Evolutionary conservation across 1,140 invertebrate species (phyloP).

Genomic region (Bombus waltoni): DNA sequence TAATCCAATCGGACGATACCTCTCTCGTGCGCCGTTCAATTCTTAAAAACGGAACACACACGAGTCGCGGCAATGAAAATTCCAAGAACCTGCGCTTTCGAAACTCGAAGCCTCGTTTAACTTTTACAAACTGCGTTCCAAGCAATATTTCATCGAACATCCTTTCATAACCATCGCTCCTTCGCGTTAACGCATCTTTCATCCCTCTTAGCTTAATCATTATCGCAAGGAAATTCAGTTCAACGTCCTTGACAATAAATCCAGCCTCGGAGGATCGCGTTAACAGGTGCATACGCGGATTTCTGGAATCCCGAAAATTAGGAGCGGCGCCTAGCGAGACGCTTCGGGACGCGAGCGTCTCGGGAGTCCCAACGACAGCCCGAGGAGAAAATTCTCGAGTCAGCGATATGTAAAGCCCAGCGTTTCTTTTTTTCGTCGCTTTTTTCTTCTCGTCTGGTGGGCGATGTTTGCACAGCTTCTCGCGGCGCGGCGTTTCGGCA

Average conservation of each 20-base stretch:
- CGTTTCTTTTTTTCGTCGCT: not conserved
- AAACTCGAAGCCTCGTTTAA: too few species aligned
- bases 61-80: too few species aligned
- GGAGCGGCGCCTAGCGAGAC: not conserved
- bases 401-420: constrained; percentile 50
- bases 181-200: too few species aligned
- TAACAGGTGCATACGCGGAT: constrained; percentile 8
- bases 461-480: constrained; percentile 53
- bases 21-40: too few species aligned
- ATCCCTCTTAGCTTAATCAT: not conserved
- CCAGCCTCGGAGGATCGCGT: not conserved
- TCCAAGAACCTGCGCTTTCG: too few species aligned
- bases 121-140: too few species aligned
- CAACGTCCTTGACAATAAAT: not conserved
- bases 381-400: constrained; percentile 30
- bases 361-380: not conserved
- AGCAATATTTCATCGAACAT: too few species aligned
- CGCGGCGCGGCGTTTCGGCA: constrained; percentile 17
- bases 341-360: not conserved
- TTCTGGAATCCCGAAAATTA: constrained; percentile 34
- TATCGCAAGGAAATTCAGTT: not conserved
- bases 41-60: too few species aligned
- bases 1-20: too few species aligned
- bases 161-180: too few species aligned
- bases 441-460: not conserved